These are phyloP conservation scores for Hylaea fasciaria DNA, from an alignment of 2,888 invertebrate species.

Conservation along the genomic window DNA sequence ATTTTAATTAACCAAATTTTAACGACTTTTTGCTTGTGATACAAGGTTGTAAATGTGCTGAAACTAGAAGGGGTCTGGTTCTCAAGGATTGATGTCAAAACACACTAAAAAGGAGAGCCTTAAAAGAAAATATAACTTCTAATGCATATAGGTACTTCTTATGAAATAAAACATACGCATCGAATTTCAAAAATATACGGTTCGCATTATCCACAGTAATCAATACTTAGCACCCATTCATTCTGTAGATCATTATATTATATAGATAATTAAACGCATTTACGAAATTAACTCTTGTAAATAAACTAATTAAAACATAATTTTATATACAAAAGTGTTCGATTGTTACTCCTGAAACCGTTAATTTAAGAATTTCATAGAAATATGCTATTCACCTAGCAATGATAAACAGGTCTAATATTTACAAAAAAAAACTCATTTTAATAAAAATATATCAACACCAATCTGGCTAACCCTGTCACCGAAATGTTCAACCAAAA, in stretches of 20 bases:
- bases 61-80: no score
- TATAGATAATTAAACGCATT: neutral
- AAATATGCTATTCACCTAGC: neutral
- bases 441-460: no score
- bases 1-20: no score
- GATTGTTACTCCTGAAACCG: neutral
- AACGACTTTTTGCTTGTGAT: no score
- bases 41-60: no score
- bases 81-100: no score
- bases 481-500: no score
- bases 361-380: slow-evolving; percentile 1
- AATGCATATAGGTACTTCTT: no score
- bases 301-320: neutral
- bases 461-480: no score
- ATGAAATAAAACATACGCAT: neutral
- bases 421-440: no score
- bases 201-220: neutral
- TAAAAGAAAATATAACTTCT: no score
- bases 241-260: neutral
- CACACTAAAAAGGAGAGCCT: no score
- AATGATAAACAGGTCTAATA: neutral
- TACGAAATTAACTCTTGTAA: slow-evolving; percentile 3
- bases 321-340: neutral
- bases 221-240: neutral
- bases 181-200: neutral